Conservation (phyloP, 2,888 invertebrate genomes). For the Drosophila nr. medialis region DNA sequence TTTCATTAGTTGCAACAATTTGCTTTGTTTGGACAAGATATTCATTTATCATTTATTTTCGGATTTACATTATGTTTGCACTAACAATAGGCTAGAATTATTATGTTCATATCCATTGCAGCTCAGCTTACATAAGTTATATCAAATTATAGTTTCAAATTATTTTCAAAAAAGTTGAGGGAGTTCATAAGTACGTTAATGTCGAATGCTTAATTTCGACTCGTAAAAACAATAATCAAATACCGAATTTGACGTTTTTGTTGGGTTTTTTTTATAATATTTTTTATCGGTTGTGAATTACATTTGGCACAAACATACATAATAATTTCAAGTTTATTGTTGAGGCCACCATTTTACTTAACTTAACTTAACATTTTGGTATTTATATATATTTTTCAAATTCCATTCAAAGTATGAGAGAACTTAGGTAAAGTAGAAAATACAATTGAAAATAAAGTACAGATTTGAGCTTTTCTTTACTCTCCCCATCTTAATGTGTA, state of each 20-base stretch:
- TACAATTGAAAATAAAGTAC: slow-evolving; percentile 24
- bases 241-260: slow-evolving; percentile 6
- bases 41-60: slow-evolving; percentile 31
- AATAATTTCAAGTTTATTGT: slow-evolving; percentile 9
- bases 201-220: too few relatives aligned
- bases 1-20: slow-evolving; percentile 45
- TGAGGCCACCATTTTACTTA: background rate
- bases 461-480: slow-evolving; percentile 37
- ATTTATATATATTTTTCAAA: background rate
- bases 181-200: slow-evolving; percentile 8
- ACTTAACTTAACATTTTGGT: slow-evolving; percentile 14
- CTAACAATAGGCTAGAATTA: slow-evolving; percentile 40
- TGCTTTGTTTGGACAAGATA: slow-evolving; percentile 65
- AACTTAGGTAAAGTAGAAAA: slow-evolving; percentile 14
- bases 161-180: slow-evolving; percentile 10
- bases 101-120: slow-evolving; percentile 22
- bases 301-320: slow-evolving; percentile 43
- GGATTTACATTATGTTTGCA: slow-evolving; percentile 43
- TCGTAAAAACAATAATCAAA: background rate
- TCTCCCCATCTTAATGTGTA: slow-evolving; percentile 18
- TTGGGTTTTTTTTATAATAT: slow-evolving; percentile 15
- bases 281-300: slow-evolving; percentile 16
- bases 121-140: slow-evolving; percentile 10
- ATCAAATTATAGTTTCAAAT: slow-evolving; percentile 17
- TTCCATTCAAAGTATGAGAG: slow-evolving; percentile 1